Base-by-base conservation (phyloP, 2,888 invertebrate genomes). In the Crepidodera aurea region DNA sequence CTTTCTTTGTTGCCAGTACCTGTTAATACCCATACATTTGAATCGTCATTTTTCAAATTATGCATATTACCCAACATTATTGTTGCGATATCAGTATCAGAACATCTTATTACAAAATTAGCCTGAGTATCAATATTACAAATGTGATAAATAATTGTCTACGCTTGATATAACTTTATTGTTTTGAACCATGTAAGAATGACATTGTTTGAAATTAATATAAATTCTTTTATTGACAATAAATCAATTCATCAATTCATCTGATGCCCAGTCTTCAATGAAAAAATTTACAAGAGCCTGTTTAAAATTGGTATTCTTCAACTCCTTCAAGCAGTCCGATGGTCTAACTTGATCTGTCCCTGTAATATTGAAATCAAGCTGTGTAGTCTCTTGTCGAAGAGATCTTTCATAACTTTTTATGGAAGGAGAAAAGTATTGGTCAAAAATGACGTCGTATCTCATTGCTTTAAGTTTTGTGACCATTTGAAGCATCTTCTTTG, bases 101-200 rank as follows among this genome's bases (percentile, higher is more conserved):
- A 18, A 37, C 51, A 25, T 37, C 18, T 32, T 12, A 37, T 65
- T 8, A 64, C 66, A 57, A 71, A 22, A 62, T 71, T 67, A 55
- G 66, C 64, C 16, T 66, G 50, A 64, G 53, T 54, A 46, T 65
- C 51, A 13, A 69, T 64, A 16, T 64, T 66, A 56, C 72, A 68
- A 13, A 63, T 32, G 62, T 69, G 66, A 7, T 18, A 40, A 10
- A 66, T 54, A 40, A 64, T 68, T 63, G 61, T 54, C 55, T 15
- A 62, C 48, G 25, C 22, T 60, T 40, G 62, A 66, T 37, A 62
- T 29, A 51, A 70, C 25, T 50, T 54, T 64, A 32, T 66, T 54
- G 64, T 68, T 64, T 60, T 67, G 56, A 71, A 50, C 68, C 70
- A 74, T 44, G 73, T 75, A 67, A 70, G 77, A 57, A 72, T 69